Percentiles rank a stretch among this genome's conserved stretches.
phyloP scores from a whole-genome alignment of 1,140 invertebrate species.

The Cephus cinctus region DNA sequence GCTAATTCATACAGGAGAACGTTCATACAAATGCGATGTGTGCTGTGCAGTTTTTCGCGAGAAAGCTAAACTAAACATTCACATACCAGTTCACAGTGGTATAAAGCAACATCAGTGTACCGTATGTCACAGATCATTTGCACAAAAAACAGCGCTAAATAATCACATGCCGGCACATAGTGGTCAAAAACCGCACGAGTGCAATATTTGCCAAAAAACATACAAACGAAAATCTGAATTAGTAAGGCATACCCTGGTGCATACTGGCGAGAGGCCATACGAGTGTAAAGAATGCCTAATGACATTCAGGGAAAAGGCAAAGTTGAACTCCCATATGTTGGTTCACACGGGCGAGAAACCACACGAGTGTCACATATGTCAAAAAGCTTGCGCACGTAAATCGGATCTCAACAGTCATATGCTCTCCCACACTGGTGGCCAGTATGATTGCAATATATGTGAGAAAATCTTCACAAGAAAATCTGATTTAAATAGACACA shows the following conservation, averaged over 20 bases:
- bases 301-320: constrained; percentile 48
- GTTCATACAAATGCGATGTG: constrained; percentile 70
- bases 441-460: constrained; percentile 68
- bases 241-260: constrained; percentile 70
- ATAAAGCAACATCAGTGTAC: constrained; percentile 59
- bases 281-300: constrained; percentile 63
- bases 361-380: constrained; percentile 72
- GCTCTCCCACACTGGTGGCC: constrained; percentile 70
- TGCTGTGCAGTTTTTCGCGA: constrained; percentile 45
- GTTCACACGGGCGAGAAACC: constrained; percentile 58
- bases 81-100: constrained; percentile 50
- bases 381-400: constrained; percentile 71
- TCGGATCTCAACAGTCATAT: constrained; percentile 68
- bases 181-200: constrained; percentile 59
- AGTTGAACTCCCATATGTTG: constrained; percentile 51
- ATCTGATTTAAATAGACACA: constrained; percentile 48
- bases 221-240: constrained; percentile 61
- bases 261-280: constrained; percentile 66
- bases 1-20: constrained; percentile 66
- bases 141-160: constrained; percentile 56
- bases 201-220: constrained; percentile 58
- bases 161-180: constrained; percentile 57
- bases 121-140: constrained; percentile 56
- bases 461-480: constrained; percentile 61
- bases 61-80: constrained; percentile 47